These are phyloP conservation scores for Laothoe populi DNA, from an alignment of 2,888 invertebrate species.

Conservation along the genomic window DNA sequence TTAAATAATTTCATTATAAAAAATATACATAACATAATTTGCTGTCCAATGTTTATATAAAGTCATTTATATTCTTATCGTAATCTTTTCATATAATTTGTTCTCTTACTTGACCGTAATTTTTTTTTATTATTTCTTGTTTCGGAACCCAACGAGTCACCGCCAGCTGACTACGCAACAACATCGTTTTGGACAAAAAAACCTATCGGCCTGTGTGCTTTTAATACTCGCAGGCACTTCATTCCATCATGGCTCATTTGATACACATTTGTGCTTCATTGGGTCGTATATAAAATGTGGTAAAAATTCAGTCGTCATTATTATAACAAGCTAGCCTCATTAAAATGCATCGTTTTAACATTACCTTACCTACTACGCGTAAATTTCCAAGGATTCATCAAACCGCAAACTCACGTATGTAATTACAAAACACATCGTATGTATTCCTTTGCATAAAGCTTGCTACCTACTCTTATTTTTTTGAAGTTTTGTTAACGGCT, in stretches of 20 bases:
- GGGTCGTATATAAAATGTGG: conserved; percentile 57
- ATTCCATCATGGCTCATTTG: conserved; percentile 62
- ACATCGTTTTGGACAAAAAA: conserved; percentile 42
- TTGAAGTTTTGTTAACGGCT: too few relatives aligned
- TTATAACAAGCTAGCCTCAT: neutral
- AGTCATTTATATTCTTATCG: neutral
- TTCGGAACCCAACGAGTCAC: conserved; percentile 44
- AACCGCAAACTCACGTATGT: conserved; percentile 31
- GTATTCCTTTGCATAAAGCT: conserved; percentile 1
- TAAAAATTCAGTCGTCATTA: conserved; percentile 62
- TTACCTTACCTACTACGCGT: conserved; percentile 37
- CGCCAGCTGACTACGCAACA: conserved; percentile 48
- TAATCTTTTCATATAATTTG: neutral
- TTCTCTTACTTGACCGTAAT: neutral
- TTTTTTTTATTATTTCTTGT: neutral
- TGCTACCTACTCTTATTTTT: neutral
- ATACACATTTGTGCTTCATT: conserved; percentile 54
- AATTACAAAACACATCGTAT: conserved; percentile 30
- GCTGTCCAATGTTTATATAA: neutral
- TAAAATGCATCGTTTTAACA: neutral
- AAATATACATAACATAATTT: too few relatives aligned
- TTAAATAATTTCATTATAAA: too few relatives aligned
- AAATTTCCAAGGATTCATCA: conserved; percentile 35
- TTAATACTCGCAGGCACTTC: conserved; percentile 29
- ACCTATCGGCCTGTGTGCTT: conserved; percentile 32